phyloP scores from a whole-genome alignment of 2,113 vertebrate species.

The Syngnathus floridae region DNA sequence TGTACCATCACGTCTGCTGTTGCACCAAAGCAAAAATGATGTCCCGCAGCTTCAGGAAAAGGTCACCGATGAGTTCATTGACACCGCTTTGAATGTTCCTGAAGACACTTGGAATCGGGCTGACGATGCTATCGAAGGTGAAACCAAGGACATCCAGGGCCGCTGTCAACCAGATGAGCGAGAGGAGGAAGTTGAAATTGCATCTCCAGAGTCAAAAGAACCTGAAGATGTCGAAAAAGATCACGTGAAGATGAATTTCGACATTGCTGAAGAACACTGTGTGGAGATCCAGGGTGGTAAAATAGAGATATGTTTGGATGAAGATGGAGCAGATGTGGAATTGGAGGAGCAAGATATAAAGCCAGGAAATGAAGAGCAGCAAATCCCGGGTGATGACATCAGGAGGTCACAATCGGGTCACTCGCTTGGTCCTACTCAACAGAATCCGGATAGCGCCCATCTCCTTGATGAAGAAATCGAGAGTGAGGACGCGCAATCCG shows the following conservation, averaged over 20 bases:
- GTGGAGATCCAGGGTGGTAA: neutral
- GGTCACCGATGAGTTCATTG: conserved; percentile 5
- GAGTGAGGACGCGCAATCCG: conserved; percentile 10
- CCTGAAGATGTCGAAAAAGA: neutral
- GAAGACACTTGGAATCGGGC: neutral
- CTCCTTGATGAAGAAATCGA: neutral
- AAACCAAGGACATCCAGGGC: neutral
- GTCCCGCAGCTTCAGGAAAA: neutral
- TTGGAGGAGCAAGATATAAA: conserved; percentile 2
- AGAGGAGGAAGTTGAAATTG: neutral
- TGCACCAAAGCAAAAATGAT: neutral
- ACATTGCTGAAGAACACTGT: conserved; percentile 3
- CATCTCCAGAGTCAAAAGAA: conserved; percentile 2
- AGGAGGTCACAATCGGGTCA: conserved; percentile 2
- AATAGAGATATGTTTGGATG: conserved; percentile 1
- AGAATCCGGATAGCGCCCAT: neutral
- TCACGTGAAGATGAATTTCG: neutral
- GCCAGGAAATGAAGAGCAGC: conserved; percentile 6
- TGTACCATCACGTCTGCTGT: neutral
- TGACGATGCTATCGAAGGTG: conserved; percentile 1
- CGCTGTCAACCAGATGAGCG: neutral
- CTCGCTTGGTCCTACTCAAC: neutral
- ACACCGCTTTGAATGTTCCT: neutral
- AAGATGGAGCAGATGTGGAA: neutral
- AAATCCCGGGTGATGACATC: conserved; percentile 11